Evolutionary conservation across 2,888 invertebrate species (phyloP), one percentile per base, ranked within the genome.

Genomic region (Bombylius discolor): DNA sequence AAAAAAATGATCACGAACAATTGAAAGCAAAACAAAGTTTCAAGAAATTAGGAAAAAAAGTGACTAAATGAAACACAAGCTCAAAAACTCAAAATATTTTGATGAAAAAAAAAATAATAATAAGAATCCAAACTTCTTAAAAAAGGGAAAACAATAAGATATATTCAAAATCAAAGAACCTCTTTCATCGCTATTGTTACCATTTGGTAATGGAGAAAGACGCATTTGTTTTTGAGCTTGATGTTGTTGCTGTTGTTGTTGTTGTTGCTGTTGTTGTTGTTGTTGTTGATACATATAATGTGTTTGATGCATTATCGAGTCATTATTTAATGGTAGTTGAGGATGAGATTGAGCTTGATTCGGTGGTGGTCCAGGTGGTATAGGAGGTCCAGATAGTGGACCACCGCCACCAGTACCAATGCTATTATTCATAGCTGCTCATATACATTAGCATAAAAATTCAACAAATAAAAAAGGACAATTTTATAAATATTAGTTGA

Each of bases 131-230:
- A 23, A 23, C 23, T 23, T 23, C 23, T 23, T 23, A 23, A 23
- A 23, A 23, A 23, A 23, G 23, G 23, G 23, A 23, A 23, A 23
- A 23, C 23, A 23, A 23, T 23, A 23, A 23, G 23, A 23, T 23
- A 23, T 23, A 23, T 23, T 23, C 23, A 23, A 23, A 2, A 3
- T 23, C 23, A 23, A 23, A 23, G 23, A 23, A 23, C 23, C 23
- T 23, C 23, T 23, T 23, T 23, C 23, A 23, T 23, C 23, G 23
- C 23, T 23, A 23, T 23, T 23, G 23, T 70, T 69, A 81, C 82
- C 80, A 66, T 79, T 79, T 58, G 82, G 81, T 61, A 83, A 70
- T 7, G 84, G 84, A 13, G 83, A 83, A 58, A 82, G 76, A 13
- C 82, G 69, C 61, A 82, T 72, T 65, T 80, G 78, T 68, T 79